Percentiles rank a stretch among this genome's conserved stretches.
phyloP scores from a whole-genome alignment of 2,888 invertebrate species.

The Teleogryllus oceanicus region DNA sequence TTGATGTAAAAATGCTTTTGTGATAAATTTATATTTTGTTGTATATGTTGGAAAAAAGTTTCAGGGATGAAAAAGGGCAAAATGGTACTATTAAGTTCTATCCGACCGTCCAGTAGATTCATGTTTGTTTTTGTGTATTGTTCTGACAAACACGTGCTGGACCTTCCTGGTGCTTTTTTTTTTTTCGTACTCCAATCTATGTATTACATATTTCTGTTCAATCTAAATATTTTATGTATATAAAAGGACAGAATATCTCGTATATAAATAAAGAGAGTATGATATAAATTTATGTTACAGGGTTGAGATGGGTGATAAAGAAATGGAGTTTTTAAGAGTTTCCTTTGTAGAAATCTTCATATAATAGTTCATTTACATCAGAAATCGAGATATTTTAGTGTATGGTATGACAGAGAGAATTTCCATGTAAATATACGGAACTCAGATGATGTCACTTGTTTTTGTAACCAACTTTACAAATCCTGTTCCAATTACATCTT shows the following conservation, averaged over 20 bases:
- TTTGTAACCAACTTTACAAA: too few relatives aligned
- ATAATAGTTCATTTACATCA: slow-evolving; percentile 11
- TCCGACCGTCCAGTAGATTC: too few relatives aligned
- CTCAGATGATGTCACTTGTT: neutral
- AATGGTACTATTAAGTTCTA: too few relatives aligned
- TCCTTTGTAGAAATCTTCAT: neutral
- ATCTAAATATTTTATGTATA: neutral
- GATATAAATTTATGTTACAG: slow-evolving; percentile 1
- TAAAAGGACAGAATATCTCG: neutral
- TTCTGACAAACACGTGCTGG: neutral
- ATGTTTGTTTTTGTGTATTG: too few relatives aligned
- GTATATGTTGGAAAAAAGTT: too few relatives aligned
- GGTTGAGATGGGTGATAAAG: slow-evolving; percentile 7
- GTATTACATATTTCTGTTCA: neutral
- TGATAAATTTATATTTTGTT: too few relatives aligned
- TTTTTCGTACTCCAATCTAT: neutral
- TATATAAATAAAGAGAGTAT: neutral
- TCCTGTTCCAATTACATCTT: too few relatives aligned
- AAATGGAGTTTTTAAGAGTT: neutral
- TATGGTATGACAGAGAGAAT: slow-evolving; percentile 1
- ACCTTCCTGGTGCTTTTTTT: neutral
- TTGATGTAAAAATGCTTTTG: too few relatives aligned
- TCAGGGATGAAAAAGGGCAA: too few relatives aligned
- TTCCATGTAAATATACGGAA: slow-evolving; percentile 9
- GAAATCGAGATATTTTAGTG: slow-evolving; percentile 7